A percentile compares a stretch with the other conserved stretches of the same genome.
These are phyloP conservation scores for Pimephales promelas DNA, from an alignment of 2,113 vertebrate genomes.

Conservation along the genomic window DNA sequence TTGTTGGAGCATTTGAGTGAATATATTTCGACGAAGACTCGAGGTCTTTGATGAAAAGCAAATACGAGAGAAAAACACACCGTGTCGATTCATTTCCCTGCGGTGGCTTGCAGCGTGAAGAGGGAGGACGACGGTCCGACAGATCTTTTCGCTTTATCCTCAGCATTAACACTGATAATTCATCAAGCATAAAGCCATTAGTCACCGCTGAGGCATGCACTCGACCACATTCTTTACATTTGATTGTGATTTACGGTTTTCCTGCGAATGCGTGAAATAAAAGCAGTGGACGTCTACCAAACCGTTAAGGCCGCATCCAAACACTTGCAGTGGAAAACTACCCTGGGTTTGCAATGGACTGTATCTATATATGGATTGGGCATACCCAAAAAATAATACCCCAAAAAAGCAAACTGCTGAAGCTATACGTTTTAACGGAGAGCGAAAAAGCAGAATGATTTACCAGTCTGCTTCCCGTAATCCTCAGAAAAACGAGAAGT, in stretches of 20 bases:
- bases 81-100: conserved; percentile 71
- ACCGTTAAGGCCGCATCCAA: not conserved
- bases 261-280: not conserved
- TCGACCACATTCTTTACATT: conserved; percentile 11
- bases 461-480: conserved; percentile 51
- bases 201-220: not conserved
- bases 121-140: conserved; percentile 32
- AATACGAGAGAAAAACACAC: conserved; percentile 72
- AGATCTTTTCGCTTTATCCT: conserved; percentile 10
- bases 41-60: conserved; percentile 71
- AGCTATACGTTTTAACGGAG: conserved; percentile 36
- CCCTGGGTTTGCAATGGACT: conserved; percentile 14
- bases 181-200: conserved; percentile 37
- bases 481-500: conserved; percentile 36
- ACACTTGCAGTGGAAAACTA: conserved; percentile 16
- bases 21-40: conserved; percentile 57
- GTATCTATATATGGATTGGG: conserved; percentile 24
- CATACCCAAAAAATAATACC: no score
- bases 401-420: conserved; percentile 9
- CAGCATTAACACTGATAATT: conserved; percentile 35
- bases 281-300: not conserved
- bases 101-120: conserved; percentile 60
- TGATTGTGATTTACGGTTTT: conserved; percentile 39
- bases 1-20: conserved; percentile 68
- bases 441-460: conserved; percentile 27